These are phyloP conservation scores for Rotaria sp. DNA, from an alignment of 2,888 invertebrate genomes.

Conservation along the genomic window DNA sequence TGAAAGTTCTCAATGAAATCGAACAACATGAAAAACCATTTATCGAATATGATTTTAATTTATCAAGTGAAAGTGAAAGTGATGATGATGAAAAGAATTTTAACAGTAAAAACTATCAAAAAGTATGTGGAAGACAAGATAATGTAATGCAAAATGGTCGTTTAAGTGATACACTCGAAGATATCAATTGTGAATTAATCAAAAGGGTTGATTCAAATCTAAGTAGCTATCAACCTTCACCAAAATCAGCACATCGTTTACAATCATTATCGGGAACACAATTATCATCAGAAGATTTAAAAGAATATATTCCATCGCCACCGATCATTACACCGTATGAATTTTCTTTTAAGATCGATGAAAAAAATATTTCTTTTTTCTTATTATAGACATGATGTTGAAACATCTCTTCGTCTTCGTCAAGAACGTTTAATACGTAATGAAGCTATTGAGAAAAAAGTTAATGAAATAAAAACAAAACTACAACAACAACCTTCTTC, in stretches of 20 bases:
- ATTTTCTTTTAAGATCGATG: background rate
- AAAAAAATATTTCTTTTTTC: background rate
- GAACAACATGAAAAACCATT: background rate
- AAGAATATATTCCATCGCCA: background rate
- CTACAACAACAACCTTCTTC: background rate
- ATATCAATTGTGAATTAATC: background rate
- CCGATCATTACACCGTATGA: background rate
- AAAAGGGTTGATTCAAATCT: background rate
- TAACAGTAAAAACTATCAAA: background rate
- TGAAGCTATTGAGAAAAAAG: background rate
- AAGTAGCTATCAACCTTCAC: background rate
- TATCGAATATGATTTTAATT: background rate
- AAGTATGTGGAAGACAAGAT: background rate
- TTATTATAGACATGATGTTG: background rate
- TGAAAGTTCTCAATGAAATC: background rate
- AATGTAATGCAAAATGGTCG: background rate
- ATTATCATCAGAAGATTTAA: background rate
- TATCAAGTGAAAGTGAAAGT: background rate
- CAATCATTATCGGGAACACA: background rate
- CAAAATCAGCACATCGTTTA: background rate
- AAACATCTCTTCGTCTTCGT: conserved; percentile 10
- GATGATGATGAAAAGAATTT: background rate
- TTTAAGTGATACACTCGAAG: background rate
- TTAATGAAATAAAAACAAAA: background rate
- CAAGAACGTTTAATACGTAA: background rate